Percentiles rank a stretch among this genome's conserved stretches.
Evolutionary conservation across 2,888 invertebrate species (phyloP).

Genomic region (Pasiphila rectangulata): DNA sequence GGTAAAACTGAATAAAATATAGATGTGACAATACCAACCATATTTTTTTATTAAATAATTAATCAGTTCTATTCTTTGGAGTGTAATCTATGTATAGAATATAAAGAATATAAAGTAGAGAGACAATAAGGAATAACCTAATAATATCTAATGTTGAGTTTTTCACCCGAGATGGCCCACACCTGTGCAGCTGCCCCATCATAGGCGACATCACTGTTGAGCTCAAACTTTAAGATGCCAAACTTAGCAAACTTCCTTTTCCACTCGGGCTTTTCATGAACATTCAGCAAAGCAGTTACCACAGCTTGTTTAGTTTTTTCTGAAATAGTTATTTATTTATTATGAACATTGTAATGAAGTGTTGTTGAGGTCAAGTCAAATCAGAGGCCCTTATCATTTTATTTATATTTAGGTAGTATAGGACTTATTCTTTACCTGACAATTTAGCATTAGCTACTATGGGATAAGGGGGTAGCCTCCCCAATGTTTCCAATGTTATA

Average conservation of each 20-base stretch:
- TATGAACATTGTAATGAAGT: too few species aligned
- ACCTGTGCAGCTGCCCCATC: conserved; percentile 75
- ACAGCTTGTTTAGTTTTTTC: conserved; percentile 63
- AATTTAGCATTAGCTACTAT: conserved; percentile 81
- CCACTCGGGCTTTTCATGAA: conserved; percentile 60
- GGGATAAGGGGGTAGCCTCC: conserved; percentile 84
- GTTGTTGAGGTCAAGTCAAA: too few species aligned
- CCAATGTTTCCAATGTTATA: conserved; percentile 81
- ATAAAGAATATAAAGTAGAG: conserved; percentile 68
- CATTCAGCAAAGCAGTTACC: conserved; percentile 58
- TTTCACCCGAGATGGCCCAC: conserved; percentile 71
- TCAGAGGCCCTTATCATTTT: too few species aligned
- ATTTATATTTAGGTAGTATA: background rate
- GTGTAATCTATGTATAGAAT: conserved; percentile 69
- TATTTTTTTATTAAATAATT: conserved; percentile 13
- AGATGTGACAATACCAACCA: background rate
- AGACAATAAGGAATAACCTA: conserved; percentile 63
- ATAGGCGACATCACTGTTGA: conserved; percentile 69
- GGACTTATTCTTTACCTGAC: conserved; percentile 60
- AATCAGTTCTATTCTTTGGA: conserved; percentile 49
- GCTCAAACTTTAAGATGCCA: conserved; percentile 71
- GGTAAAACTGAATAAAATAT: background rate
- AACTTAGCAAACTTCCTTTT: conserved; percentile 70
- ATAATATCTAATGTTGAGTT: conserved; percentile 79
- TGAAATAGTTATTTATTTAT: too few species aligned